Evolutionary conservation across 2,888 invertebrate species (phyloP).

Genomic region (Odontocolon sp.): DNA sequence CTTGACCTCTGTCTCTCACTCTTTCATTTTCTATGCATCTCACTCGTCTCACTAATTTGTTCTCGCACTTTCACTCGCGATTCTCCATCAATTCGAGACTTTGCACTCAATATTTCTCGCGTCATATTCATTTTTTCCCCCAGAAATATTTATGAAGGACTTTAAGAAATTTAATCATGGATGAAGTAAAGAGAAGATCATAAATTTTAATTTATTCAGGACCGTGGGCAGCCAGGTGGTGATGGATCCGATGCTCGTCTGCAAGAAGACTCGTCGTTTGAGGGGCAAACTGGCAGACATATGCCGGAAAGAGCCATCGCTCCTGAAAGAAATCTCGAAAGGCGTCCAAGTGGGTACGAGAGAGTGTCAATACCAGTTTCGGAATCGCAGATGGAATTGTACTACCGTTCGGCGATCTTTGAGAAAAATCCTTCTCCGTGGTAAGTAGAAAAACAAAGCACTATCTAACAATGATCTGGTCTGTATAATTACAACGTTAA

Average conservation of each 20-base stretch:
- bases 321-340: conserved; percentile 91
- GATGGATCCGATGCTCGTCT: conserved; percentile 93
- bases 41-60: conserved; percentile 3
- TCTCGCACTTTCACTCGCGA: not conserved
- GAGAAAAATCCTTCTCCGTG: conserved; percentile 92
- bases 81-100: conserved; percentile 1
- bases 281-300: conserved; percentile 90
- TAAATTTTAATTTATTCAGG: conserved; percentile 81
- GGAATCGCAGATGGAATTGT: conserved; percentile 94
- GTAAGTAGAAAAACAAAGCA: no score
- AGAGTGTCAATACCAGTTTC: conserved; percentile 94
- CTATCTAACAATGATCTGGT: no score
- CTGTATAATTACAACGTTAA: no score
- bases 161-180: no score
- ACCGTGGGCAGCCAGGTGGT: conserved; percentile 92
- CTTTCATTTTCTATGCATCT: not conserved
- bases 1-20: conserved; percentile 34
- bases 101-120: conserved; percentile 6
- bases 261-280: conserved; percentile 91
- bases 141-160: no score
- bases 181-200: conserved; percentile 6
- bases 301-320: conserved; percentile 91
- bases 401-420: conserved; percentile 90
- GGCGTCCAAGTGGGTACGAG: conserved; percentile 92
- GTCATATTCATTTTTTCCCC: conserved; percentile 12